phyloP scores from a whole-genome alignment of 2,888 invertebrate genomes.

The Limnephilus auricula region DNA sequence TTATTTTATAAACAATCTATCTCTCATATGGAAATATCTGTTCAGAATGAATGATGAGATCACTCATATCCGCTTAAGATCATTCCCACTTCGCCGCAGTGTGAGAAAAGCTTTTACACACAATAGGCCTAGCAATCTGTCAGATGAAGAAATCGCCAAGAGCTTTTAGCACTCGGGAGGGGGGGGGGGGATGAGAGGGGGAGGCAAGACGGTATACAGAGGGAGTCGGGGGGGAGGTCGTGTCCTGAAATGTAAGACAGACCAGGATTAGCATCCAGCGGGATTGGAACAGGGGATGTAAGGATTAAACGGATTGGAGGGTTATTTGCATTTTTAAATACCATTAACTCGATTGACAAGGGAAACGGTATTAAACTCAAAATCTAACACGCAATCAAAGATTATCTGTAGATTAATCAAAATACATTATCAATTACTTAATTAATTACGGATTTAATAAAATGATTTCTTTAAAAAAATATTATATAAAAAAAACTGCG shows the following conservation, averaged over 20 bases:
- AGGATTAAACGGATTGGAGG: conserved; percentile 53
- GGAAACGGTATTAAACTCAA: conserved; percentile 3
- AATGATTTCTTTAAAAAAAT: neutral
- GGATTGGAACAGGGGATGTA: conserved; percentile 53
- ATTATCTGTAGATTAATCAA: conserved; percentile 31
- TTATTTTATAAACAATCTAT: neutral
- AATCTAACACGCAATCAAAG: neutral
- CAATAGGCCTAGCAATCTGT: conserved; percentile 62
- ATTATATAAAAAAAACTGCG: too few species aligned
- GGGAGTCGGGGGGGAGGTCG: conserved; percentile 6
- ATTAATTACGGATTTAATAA: neutral
- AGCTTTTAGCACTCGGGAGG: conserved; percentile 28
- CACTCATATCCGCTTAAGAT: neutral
- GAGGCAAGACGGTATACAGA: neutral
- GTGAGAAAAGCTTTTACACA: conserved; percentile 30
- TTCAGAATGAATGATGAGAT: neutral
- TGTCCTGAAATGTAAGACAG: conserved; percentile 52
- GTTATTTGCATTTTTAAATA: conserved; percentile 49
- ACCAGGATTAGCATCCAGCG: conserved; percentile 54
- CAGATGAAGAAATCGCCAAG: conserved; percentile 56
- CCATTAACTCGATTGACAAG: conserved; percentile 34
- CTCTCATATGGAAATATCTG: neutral
- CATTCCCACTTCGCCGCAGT: neutral
- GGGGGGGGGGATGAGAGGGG: neutral
- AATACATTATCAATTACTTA: neutral